Evolutionary conservation across 2,888 invertebrate genomes (phyloP).

Genomic region (Cataglyphis altisquamis): DNA sequence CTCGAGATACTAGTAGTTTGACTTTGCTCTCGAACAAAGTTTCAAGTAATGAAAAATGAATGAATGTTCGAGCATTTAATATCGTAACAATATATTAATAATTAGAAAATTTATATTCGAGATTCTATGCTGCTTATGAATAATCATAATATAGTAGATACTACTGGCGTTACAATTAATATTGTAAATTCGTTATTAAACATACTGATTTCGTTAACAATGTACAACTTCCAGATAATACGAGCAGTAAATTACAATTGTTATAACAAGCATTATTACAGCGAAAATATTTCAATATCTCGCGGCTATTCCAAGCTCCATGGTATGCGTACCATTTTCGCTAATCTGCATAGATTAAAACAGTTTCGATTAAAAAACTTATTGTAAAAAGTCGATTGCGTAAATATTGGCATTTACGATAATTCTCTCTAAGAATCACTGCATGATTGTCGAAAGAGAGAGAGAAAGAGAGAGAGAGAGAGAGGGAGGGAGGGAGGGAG

Average conservation of each 20-base stretch:
- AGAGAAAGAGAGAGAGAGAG: no score
- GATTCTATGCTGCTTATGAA: conserved; percentile 13
- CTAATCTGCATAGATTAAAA: not conserved
- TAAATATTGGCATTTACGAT: not conserved
- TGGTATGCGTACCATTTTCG: not conserved
- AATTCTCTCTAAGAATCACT: not conserved
- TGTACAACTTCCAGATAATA: conserved; percentile 29
- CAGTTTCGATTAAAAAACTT: not conserved
- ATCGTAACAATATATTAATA: conserved; percentile 12
- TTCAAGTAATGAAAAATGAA: conserved; percentile 14
- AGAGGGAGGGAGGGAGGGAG: not conserved
- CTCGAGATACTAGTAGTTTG: not conserved
- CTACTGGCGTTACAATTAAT: conserved; percentile 41
- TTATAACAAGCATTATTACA: conserved; percentile 14
- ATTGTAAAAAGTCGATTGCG: not conserved
- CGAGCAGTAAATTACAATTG: conserved; percentile 38
- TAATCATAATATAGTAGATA: conserved; percentile 34
- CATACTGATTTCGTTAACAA: conserved; percentile 16
- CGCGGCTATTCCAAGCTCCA: not conserved
- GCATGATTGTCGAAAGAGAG: conserved; percentile 4
- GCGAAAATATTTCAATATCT: conserved; percentile 10
- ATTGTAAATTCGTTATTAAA: conserved; percentile 51
- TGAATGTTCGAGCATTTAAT: not conserved
- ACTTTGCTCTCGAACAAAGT: not conserved
- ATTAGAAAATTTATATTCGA: conserved; percentile 24